Evolutionary conservation across 2,797 vertebrate species (phyloP).

Genomic region (Aviceda leuphotes): DNA sequence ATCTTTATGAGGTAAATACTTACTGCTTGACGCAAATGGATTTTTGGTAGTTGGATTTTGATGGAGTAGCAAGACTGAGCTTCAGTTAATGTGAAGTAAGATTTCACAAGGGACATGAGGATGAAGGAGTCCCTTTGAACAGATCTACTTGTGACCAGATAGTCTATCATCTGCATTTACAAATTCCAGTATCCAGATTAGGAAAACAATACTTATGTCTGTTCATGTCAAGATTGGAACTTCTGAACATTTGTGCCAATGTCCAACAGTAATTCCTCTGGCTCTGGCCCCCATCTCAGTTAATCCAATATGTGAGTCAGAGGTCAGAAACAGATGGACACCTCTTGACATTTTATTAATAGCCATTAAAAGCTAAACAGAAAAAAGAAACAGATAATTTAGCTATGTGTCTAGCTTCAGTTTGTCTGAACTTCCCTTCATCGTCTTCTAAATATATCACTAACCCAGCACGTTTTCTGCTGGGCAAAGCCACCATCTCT

Average conservation of each 20-base stretch:
- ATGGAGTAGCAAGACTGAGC: not conserved
- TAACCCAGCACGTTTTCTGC: not conserved
- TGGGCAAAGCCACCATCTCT: not conserved
- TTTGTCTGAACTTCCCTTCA: not conserved
- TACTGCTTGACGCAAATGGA: rapidly evolving
- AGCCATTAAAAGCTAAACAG: not conserved
- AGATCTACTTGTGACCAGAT: not conserved
- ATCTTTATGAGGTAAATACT: not conserved
- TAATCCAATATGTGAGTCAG: not conserved
- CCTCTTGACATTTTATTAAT: not conserved
- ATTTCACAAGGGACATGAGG: not conserved
- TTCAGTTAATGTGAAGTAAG: not conserved
- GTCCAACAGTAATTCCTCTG: not conserved
- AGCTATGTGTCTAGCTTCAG: not conserved
- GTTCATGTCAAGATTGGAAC: not conserved
- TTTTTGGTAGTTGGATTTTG: not conserved
- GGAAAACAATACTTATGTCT: not conserved
- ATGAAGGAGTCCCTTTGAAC: not conserved
- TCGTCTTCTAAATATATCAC: not conserved
- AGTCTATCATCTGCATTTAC: not conserved
- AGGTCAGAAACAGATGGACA: not conserved
- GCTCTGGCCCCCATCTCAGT: not conserved
- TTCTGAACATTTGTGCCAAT: not conserved
- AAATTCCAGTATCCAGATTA: not conserved
- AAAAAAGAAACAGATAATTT: not conserved